Conservation (phyloP, 1,140 invertebrate genomes). For the Trachymyrmex cornetzi region DNA sequence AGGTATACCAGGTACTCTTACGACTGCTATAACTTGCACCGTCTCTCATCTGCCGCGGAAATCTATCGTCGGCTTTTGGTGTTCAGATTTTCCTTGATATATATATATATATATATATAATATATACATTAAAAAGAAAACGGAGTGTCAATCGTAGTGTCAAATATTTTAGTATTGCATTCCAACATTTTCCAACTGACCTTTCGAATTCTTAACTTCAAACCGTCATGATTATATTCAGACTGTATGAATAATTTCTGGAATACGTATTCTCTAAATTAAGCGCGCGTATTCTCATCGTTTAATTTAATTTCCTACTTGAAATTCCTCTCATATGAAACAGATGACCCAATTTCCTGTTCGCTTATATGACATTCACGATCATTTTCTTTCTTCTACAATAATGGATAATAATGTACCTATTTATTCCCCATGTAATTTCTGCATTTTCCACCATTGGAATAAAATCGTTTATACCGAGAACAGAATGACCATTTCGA, state of each 20-base stretch:
- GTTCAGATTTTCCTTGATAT: background rate
- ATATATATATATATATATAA: background rate
- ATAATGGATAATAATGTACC: background rate
- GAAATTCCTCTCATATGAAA: slow-evolving; percentile 29
- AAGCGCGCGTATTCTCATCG: slow-evolving; percentile 27
- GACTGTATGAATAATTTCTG: slow-evolving; percentile 16
- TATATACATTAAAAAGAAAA: slow-evolving; percentile 16
- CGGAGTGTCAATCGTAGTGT: background rate
- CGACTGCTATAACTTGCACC: slow-evolving; percentile 29
- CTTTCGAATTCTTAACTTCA: slow-evolving; percentile 46
- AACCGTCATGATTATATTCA: background rate
- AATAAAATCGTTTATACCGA: background rate
- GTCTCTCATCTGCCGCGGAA: slow-evolving; percentile 52
- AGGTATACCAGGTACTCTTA: background rate
- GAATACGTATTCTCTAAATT: slow-evolving; percentile 6
- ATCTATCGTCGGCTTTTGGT: slow-evolving; percentile 44
- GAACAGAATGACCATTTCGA: background rate
- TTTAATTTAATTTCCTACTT: slow-evolving; percentile 35
- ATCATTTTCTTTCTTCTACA: background rate
- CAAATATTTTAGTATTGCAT: background rate
- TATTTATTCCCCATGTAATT: slow-evolving; percentile 7
- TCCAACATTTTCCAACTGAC: background rate
- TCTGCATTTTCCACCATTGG: slow-evolving; percentile 4
- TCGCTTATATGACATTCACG: background rate
- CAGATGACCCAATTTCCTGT: slow-evolving; percentile 20